These are phyloP conservation scores for Hypocryptadius cinnamomeus DNA, from an alignment of 2,113 vertebrate genomes.

Conservation along the genomic window DNA sequence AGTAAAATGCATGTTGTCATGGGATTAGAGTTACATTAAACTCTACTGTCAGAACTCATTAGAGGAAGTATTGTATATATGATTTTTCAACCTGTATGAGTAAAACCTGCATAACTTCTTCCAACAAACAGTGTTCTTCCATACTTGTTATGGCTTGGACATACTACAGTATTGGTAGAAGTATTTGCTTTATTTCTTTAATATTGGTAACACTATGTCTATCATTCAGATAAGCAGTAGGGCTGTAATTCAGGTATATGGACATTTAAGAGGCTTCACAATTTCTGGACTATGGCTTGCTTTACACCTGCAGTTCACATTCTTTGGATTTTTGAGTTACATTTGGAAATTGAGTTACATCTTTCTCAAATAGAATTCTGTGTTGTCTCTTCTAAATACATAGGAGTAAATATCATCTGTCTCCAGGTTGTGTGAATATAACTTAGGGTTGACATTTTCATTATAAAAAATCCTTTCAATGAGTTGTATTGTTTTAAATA, in stretches of 20 bases:
- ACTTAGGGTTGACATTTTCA: neutral
- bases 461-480: neutral
- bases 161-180: neutral
- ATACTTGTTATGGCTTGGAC: neutral
- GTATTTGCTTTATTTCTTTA: neutral
- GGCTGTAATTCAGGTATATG: neutral
- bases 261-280: neutral
- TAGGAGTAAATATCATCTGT: neutral
- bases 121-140: neutral
- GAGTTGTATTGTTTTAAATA: neutral
- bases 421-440: neutral
- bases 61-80: neutral
- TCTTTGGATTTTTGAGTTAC: too few relatives aligned
- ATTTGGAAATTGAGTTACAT: neutral
- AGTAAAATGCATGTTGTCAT: neutral
- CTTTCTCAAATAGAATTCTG: neutral
- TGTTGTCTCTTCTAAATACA: neutral
- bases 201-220: neutral
- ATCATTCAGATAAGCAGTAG: neutral
- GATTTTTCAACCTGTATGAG: neutral
- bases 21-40: neutral
- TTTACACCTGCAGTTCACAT: neutral
- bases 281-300: neutral
- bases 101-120: neutral
- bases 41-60: neutral